These are phyloP conservation scores for Vulpes ferrilata DNA, from an alignment of 2,113 vertebrate species.

Conservation along the genomic window DNA sequence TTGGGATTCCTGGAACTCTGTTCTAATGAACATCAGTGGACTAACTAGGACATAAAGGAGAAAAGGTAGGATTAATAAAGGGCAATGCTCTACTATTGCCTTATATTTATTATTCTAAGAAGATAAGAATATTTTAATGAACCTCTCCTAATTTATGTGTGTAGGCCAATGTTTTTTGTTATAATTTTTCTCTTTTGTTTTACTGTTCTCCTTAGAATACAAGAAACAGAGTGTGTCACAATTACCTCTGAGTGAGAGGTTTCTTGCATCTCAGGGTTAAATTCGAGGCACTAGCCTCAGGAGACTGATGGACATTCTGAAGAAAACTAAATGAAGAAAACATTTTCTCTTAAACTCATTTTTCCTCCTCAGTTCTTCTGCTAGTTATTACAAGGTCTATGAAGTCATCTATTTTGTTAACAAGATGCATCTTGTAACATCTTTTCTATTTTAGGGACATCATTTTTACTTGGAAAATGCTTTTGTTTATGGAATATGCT, in stretches of 20 bases:
- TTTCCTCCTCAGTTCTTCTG: not conserved
- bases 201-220: not conserved
- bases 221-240: constrained; percentile 5
- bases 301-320: not conserved
- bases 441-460: not conserved
- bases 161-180: not conserved
- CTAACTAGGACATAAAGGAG: not conserved
- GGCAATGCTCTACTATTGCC: not conserved
- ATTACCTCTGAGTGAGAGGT: not conserved
- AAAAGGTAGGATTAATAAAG: not conserved
- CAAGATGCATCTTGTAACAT: not conserved
- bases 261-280: not conserved
- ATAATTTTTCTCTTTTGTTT: not conserved
- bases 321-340: constrained; percentile 16
- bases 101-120: not conserved
- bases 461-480: not conserved
- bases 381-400: not conserved
- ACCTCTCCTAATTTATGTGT: not conserved
- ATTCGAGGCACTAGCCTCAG: not conserved
- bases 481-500: not conserved
- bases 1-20: not conserved
- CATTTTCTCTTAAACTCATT: not conserved
- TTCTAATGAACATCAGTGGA: not conserved
- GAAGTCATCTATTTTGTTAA: not conserved
- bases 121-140: not conserved